Percentiles rank a stretch among this genome's conserved stretches.
These are phyloP conservation scores for Todiramphus saurophagus DNA, from an alignment of 2,113 vertebrate genomes.

Conservation along the genomic window DNA sequence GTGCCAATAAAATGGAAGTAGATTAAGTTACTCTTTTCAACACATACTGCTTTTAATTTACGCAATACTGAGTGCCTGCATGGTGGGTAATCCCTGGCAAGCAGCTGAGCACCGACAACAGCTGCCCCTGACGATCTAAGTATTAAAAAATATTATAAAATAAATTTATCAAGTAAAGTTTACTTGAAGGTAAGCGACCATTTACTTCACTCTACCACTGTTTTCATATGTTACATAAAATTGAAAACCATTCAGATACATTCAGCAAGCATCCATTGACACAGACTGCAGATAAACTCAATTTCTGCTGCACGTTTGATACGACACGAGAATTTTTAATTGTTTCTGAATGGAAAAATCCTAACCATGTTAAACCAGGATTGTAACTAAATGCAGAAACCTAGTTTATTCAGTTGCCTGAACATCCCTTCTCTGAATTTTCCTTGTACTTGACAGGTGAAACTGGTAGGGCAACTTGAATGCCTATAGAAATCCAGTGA, in stretches of 20 bases:
- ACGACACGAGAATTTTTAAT: not conserved
- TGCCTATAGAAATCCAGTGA: not conserved
- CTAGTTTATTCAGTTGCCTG: not conserved
- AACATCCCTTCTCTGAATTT: not conserved
- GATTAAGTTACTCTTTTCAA: not conserved
- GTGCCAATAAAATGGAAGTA: not conserved
- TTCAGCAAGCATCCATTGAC: not conserved
- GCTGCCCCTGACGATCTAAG: not conserved
- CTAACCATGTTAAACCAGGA: not conserved
- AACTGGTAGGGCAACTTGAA: conserved; percentile 34
- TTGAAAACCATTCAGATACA: not conserved
- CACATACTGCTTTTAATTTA: not conserved
- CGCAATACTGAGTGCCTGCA: not conserved
- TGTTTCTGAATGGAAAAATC: not conserved
- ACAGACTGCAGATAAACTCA: not conserved
- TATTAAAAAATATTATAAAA: not conserved
- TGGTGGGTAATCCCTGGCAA: not conserved
- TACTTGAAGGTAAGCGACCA: not conserved
- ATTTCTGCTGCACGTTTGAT: not conserved
- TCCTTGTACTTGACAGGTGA: not conserved
- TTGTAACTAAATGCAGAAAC: conserved; percentile 20
- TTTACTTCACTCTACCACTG: not conserved
- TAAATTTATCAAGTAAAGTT: not conserved
- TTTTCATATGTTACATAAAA: not conserved
- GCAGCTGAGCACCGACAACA: not conserved